Base-by-base conservation (phyloP, 2,888 invertebrate genomes). In the Meta bourneti region DNA sequence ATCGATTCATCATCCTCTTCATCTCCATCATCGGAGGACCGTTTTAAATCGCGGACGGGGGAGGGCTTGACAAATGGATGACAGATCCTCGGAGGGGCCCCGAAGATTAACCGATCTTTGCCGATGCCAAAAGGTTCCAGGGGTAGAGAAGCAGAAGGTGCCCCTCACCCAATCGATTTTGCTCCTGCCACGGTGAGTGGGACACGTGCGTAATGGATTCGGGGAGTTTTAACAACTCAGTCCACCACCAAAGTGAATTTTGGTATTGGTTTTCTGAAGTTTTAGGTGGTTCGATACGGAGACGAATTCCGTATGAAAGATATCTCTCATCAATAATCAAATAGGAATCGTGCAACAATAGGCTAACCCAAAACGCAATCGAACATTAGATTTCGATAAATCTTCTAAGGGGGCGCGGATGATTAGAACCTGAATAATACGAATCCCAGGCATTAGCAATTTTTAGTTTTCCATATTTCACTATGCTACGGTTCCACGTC, bases 61-160 rank as follows among this genome's bases (percentile, higher is more conserved):
- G 78, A 75, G 72, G 71, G 61, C 20, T 88, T 83, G 90, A 91
- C 86, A 91, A 91, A 91, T 91, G 85, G 90, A 61, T 91, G 90
- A 91, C 90, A 86, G 86, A 81, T 90, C 52, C 75, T 71, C 13
- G 71, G 51, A 79, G 78, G n/a, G 51, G 86, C 70, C 77, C 88
- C 74, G 19, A 49, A 80, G 87, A 79, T 87, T 71, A 87, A 78
- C 69, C 71, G 81, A 88, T 71, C 54, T 48, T 34, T 34, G 69
- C 34, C 8, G 69, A 61, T 16, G 19, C 20, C 51, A 70, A 19
- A 20, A 34, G 34, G 34, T 34, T 34, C 34, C 34, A 34, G 34
- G 34, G 34, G 34, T 34, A 34, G 34, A 19, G 70, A n/a, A 19
- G 16, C 70, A 20, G 70, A 48, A 49, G 48, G n/a, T 52, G 70